Base-by-base conservation (phyloP, 2,888 invertebrate species). In the Drosophila rellima region DNA sequence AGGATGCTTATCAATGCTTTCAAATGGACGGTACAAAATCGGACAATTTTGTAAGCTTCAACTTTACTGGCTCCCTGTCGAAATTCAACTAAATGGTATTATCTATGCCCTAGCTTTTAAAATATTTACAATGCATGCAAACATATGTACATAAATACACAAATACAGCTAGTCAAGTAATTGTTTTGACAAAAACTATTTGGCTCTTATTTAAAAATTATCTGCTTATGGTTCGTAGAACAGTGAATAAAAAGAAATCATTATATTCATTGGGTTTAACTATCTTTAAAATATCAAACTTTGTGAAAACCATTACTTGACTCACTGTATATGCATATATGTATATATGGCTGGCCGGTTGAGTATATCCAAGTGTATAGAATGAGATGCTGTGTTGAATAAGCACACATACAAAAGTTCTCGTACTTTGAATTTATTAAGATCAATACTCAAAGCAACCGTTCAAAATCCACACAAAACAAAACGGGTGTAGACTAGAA, bases 401-500 rank as follows among this genome's bases (percentile, higher is more conserved):
- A 54, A 39, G 44, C 57, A 68, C 77, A 62, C 60, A 76, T 13
- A 29, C 35, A 5, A 31, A n/a, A 1, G 15, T 60, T 67, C 77
- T 72, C 64, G 72, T 59, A 83, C 80, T 83, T 86, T 83, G 87
- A 86, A 86, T 86, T 79, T 84, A 63, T 73, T 80, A 72, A 74
- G 57, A 61, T 75, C 55, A 15, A 20, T 47, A 70, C 61, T 57
- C 56, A 54, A 71, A 68, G 45, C 67, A 60, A 61, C 37, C 42
- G 63, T 59, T 50, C 39, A 52, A 65, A 44, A 52, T 56, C 31
- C 52, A 39, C 39, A 44, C 39, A 40, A 44, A 47, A 45, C 17
- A 15, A 44, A 18, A n/a, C 18, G 7, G 15, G 13, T 23, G 2
- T 18, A 31, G 44, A 61, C 60, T 26, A 10, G 0, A 7, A 44